Conservation (phyloP, 1,140 invertebrate genomes). For the Hypsibius dujardini region DNA sequence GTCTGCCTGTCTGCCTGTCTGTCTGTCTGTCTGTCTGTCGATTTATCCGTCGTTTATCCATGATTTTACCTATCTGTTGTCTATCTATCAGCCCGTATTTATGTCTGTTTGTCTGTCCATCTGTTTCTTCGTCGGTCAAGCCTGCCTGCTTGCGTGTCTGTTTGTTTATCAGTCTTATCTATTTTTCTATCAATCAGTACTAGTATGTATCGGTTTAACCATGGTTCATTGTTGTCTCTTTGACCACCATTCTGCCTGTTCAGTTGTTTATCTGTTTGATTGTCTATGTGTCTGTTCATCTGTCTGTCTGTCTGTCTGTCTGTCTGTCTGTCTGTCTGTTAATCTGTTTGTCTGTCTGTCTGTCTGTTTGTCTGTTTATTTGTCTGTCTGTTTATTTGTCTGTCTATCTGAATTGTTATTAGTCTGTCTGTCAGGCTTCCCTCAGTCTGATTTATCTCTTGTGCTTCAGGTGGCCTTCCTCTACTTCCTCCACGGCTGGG, state of each 20-base stretch:
- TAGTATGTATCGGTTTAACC: conserved; percentile 21
- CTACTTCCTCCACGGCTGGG: conserved; percentile 19
- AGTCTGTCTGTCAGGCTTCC: conserved; percentile 16
- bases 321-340: neutral
- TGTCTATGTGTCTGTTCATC: neutral
- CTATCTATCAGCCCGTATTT: neutral
- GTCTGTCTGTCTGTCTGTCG: neutral
- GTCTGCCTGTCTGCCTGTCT: conserved; percentile 6
- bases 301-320: neutral
- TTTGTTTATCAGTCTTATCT: too few species aligned
- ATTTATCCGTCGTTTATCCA: neutral
- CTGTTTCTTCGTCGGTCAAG: conserved; percentile 11
- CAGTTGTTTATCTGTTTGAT: neutral
- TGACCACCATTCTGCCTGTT: too few species aligned
- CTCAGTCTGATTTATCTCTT: conserved; percentile 8
- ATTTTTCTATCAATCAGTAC: conserved; percentile 23
- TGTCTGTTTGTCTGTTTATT: too few species aligned
- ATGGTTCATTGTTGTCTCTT: conserved; percentile 3
- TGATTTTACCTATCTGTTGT: conserved; percentile 16
- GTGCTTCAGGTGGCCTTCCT: neutral
- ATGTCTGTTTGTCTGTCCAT: conserved; percentile 16
- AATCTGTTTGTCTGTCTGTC: too few species aligned
- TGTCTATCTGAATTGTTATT: conserved; percentile 21
- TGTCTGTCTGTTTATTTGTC: conserved; percentile 18
- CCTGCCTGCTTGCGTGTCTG: too few species aligned